These are phyloP conservation scores for Eidolon helvum DNA, from an alignment of 2,113 vertebrate genomes.

Conservation along the genomic window DNA sequence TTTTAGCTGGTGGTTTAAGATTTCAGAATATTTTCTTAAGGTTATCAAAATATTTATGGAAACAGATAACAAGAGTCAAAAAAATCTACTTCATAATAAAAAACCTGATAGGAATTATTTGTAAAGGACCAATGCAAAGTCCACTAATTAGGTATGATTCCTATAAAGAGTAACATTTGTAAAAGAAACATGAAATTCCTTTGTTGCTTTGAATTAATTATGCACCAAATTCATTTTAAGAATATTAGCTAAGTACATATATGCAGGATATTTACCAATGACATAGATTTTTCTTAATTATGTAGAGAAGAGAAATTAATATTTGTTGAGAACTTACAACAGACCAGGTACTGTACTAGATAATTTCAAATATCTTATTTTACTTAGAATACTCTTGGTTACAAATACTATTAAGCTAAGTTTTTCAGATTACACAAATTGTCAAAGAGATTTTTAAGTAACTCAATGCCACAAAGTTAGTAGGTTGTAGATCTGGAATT, in stretches of 20 bases:
- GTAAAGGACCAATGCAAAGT: background rate
- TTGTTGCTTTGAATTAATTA: background rate
- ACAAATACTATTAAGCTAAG: too few species aligned
- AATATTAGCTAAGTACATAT: background rate
- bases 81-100: background rate
- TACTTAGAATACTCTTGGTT: too few species aligned
- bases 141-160: background rate
- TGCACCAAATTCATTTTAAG: background rate
- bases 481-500: too few species aligned
- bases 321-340: background rate
- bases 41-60: background rate
- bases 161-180: background rate
- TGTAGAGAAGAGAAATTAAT: background rate
- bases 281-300: background rate
- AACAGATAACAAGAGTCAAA: background rate
- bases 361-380: too few species aligned
- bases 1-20: background rate
- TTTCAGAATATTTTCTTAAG: background rate
- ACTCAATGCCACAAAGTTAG: background rate
- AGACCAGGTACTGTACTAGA: rapidly evolving
- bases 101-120: background rate
- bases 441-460: background rate
- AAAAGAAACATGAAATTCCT: background rate
- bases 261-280: background rate
- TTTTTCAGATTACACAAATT: background rate